Evolutionary conservation across 1,140 invertebrate species (phyloP), one percentile per base, ranked within the genome.

Genomic region (Drosophila fuyamai): DNA sequence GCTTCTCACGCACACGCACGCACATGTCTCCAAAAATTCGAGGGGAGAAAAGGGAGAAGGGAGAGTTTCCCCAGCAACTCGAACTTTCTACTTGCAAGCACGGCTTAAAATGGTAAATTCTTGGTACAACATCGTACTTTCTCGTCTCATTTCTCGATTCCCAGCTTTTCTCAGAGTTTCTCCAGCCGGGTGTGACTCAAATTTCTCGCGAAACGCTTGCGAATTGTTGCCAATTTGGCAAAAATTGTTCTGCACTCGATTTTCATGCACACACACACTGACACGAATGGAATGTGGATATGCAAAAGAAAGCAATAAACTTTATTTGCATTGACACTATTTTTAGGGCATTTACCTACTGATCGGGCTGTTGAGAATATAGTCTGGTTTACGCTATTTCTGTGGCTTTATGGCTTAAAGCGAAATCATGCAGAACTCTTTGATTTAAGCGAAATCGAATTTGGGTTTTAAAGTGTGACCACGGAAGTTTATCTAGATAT

Each of bases 181-280:
- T 58, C 48, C 59, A 29, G 40, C 23, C 63, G 53, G 50, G 41
- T 41, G 46, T 63, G 73, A 65, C 73, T 88, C 84, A 78, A 80
- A 57, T 89, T 89, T 83, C 84, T 67, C 27, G 8, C 27, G 18
- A 79, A 73, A 61, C 50, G 73, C 27, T 72, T 10, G 32, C 47
- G 35, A 44, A 65, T 70, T 70, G 46, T 50, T 89, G 85, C 84
- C 84, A 84, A 89, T 68, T 89, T 89, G 85, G 84, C 84, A 89
- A 89, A 88, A 81, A 77, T 41, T 54, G 35, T 75, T 71, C 65
- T 71, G 65, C 72, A 74, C 36, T 63, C 57, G 66, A 67, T 88
- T 79, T 88, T 63, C 75, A 66, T 53, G 58, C 70, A 79, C 72
- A 50, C 75, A 51, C 66, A 50, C 76, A 62, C 77, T 54, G 74